phyloP scores from a whole-genome alignment of 1,140 invertebrate genomes.

The Megalonaias nervosa region DNA sequence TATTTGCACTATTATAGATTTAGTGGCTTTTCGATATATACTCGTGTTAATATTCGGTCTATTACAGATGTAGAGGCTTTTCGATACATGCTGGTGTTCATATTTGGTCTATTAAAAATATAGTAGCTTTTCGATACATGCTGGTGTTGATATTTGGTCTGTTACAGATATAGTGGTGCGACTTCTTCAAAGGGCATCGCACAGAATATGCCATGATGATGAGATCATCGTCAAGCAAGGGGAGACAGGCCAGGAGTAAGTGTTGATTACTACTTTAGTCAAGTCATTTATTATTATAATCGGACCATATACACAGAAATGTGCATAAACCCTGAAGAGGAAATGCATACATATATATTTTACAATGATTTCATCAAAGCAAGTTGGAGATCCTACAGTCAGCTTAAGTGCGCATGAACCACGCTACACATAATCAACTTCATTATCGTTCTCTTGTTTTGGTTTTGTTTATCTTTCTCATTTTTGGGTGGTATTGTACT shows the following conservation, averaged over 20 bases:
- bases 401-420: not conserved
- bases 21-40: too few relatives aligned
- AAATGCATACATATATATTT: not conserved
- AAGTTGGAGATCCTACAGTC: not conserved
- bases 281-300: not conserved
- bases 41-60: too few relatives aligned
- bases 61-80: too few relatives aligned
- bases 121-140: too few relatives aligned
- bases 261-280: not conserved
- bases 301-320: not conserved
- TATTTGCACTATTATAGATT: too few relatives aligned
- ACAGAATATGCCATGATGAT: conserved; percentile 3
- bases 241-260: conserved; percentile 27
- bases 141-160: too few relatives aligned
- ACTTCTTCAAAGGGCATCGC: conserved; percentile 14
- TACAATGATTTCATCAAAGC: not conserved
- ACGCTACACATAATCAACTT: not conserved
- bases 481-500: too few relatives aligned
- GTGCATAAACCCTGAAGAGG: not conserved
- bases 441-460: too few relatives aligned
- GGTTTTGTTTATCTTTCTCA: too few relatives aligned
- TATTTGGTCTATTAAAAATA: too few relatives aligned
- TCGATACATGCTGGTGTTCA: too few relatives aligned
- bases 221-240: conserved; percentile 19
- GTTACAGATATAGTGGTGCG: conserved; percentile 9